These are phyloP conservation scores for Lepeophtheirus salmonis DNA, from an alignment of 1,140 invertebrate species.

Conservation along the genomic window DNA sequence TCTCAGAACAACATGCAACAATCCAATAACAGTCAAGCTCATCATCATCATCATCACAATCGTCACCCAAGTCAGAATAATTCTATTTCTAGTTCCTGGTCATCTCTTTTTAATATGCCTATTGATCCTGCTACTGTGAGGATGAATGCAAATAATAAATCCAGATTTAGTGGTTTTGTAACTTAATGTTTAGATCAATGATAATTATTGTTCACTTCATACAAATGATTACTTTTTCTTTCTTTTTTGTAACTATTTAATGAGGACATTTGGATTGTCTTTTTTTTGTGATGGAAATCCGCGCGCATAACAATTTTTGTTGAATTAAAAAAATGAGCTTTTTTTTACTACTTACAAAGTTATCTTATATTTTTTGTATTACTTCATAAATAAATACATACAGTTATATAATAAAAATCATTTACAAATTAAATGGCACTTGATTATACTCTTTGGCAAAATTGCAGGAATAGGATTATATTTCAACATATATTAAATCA, in stretches of 20 bases:
- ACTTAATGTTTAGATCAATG: not conserved
- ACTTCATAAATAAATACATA: not conserved
- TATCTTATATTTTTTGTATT: not conserved
- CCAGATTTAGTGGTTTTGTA: not conserved
- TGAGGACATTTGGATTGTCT: no score
- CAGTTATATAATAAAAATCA: not conserved
- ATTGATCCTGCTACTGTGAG: not conserved
- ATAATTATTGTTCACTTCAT: no score
- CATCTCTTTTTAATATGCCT: not conserved
- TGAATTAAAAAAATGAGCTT: no score
- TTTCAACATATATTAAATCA: no score
- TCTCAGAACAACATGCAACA: no score
- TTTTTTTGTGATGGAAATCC: no score
- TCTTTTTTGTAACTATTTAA: not conserved
- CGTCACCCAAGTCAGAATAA: slow-evolving; percentile 6
- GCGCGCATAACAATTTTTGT: no score
- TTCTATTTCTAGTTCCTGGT: slow-evolving; percentile 20
- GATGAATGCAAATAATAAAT: not conserved
- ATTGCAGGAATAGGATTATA: no score
- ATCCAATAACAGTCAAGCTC: no score
- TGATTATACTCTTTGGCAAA: no score
- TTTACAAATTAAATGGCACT: no score
- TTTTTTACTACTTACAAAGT: not conserved
- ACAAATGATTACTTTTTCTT: no score
- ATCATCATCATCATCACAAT: not conserved